phyloP scores from a whole-genome alignment of 2,113 vertebrate genomes.

The Pseudorectes ferrugineus region DNA sequence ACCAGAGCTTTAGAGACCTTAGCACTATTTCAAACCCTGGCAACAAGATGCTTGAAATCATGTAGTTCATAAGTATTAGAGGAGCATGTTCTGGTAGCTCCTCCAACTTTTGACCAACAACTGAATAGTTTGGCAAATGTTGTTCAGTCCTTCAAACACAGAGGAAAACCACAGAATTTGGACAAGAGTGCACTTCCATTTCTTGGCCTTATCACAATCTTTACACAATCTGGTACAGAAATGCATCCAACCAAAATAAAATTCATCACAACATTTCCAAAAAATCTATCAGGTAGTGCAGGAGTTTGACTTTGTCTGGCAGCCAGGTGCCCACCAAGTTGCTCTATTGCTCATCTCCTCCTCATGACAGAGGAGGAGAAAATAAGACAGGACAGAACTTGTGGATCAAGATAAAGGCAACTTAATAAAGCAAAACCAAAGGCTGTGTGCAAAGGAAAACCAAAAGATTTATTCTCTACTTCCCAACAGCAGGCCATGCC shows the following conservation, averaged over 20 bases:
- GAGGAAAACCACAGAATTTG: neutral
- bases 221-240: neutral
- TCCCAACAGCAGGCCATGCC: neutral
- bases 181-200: neutral
- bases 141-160: neutral
- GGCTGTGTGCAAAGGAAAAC: neutral
- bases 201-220: neutral
- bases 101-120: neutral
- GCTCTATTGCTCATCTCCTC: neutral
- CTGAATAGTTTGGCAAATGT: neutral
- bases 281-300: neutral
- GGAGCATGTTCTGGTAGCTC: neutral
- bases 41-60: neutral
- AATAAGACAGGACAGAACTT: neutral
- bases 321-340: neutral
- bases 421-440: neutral
- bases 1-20: neutral
- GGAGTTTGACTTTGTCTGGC: neutral
- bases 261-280: neutral
- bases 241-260: neutral
- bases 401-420: neutral
- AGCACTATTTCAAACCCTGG: neutral
- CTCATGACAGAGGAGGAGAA: neutral
- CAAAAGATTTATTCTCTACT: neutral
- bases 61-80: neutral